These are phyloP conservation scores for Leptopilina clavipes DNA, from an alignment of 1,140 invertebrate species.

Conservation along the genomic window DNA sequence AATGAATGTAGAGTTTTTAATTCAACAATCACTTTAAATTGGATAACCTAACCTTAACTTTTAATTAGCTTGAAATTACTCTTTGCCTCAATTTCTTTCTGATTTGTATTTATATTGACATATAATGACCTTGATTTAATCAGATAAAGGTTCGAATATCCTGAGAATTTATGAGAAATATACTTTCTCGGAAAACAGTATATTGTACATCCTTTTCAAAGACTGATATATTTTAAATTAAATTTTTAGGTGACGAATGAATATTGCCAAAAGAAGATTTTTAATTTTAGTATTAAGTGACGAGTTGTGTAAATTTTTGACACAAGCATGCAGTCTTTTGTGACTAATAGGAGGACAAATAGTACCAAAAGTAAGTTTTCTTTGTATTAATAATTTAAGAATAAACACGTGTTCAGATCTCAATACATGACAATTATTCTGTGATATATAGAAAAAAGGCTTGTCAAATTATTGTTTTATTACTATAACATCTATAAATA, in stretches of 20 bases:
- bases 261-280: neutral
- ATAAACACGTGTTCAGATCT: neutral
- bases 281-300: too few species aligned
- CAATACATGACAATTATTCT: neutral
- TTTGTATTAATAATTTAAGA: neutral
- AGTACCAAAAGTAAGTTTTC: slow-evolving; percentile 12
- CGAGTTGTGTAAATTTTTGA: neutral
- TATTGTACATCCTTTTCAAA: neutral
- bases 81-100: neutral
- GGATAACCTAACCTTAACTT: neutral
- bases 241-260: slow-evolving; percentile 18
- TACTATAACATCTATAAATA: too few species aligned
- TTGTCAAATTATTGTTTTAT: too few species aligned
- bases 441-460: too few species aligned
- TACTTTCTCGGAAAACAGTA: neutral
- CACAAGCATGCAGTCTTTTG: neutral
- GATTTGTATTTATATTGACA: slow-evolving; percentile 20
- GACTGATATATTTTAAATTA: neutral
- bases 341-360: neutral
- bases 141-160: neutral
- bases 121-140: slow-evolving; percentile 14
- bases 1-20: neutral
- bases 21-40: neutral
- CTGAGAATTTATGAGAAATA: neutral
- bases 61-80: neutral